Evolutionary conservation across 2,113 vertebrate species (phyloP).

Genomic region (Tylochromis polylepis): DNA sequence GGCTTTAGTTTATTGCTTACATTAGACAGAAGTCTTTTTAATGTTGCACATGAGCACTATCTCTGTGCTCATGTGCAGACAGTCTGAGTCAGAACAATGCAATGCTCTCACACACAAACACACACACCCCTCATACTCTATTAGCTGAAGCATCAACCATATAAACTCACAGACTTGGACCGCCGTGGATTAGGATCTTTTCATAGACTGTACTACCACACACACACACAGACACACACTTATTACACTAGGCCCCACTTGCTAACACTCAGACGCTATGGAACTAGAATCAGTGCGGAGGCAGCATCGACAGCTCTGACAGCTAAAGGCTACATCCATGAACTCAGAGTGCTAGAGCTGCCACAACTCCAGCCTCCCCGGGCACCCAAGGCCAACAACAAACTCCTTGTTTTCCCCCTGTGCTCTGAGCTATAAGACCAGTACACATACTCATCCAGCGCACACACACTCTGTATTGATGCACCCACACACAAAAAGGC

Average conservation of each 20-base stretch:
- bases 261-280: conserved; percentile 55
- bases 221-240: conserved; percentile 11
- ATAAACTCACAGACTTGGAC: conserved; percentile 9
- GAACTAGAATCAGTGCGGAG: conserved; percentile 61
- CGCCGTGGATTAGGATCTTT: conserved; percentile 25
- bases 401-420: conserved; percentile 70
- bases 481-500: conserved; percentile 42
- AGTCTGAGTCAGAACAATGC: conserved; percentile 1
- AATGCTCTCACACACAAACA: background rate
- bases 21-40: background rate
- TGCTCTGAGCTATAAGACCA: conserved; percentile 46
- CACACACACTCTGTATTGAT: background rate
- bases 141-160: background rate
- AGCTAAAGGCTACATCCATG: conserved; percentile 76
- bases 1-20: background rate
- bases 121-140: background rate
- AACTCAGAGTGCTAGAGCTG: conserved; percentile 65
- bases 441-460: background rate
- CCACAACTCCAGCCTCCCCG: conserved; percentile 70
- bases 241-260: conserved; percentile 47
- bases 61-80: conserved; percentile 10
- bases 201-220: background rate
- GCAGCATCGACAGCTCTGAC: conserved; percentile 62
- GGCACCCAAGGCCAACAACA: conserved; percentile 70
- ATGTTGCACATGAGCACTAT: background rate